Evolutionary conservation across 2,888 invertebrate species (phyloP), one percentile per base, ranked within the genome.

Genomic region (Uropetala carovei): DNA sequence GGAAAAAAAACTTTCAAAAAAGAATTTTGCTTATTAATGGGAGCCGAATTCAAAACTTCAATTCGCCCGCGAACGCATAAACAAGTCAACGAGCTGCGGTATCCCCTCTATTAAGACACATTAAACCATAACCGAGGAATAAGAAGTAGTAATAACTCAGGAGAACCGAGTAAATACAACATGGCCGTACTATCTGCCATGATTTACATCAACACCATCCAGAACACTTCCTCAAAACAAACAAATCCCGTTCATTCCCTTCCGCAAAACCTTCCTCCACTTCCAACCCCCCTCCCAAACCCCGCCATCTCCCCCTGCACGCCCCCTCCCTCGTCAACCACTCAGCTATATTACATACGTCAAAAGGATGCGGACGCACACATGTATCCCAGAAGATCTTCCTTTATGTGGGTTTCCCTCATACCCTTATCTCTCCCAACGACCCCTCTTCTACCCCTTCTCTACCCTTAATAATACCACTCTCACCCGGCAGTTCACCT

Each of bases 301-400:
- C n/a, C n/a, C n/a, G n/a, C n/a, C n/a, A n/a, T n/a, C 4, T 18
- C n/a, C 83, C 57, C 83, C 18, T 7, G n/a, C 56, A 14, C n/a
- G n/a, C 18, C 13, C 8, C 18, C 57, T 18, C 7, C 82, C 83
- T 57, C 83, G 16, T 83, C 30, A 60, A 68, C 89, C 43, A 68
- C 89, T 89, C 64, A 68, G 68, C 89, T n/a, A 64, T 89, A 89
- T 89, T 86, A 57, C 59, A 60, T 57, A 57, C 60, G 16, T 86
- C 60, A 16, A 18, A 22, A 86, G 59, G 85, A 82, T 82, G 16
- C 30, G 82, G 30, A 82, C 43, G 18, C 43, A 43, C 4, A 18
- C 13, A 43, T 43, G n/a, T n/a, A 10, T 30, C 43, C 82, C 58
- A 59, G 13, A 86, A 86, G 86, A 27, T 43, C 27, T 86, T 13